Base-by-base conservation (phyloP, 2,113 vertebrate species). In the Aegypius monachus region DNA sequence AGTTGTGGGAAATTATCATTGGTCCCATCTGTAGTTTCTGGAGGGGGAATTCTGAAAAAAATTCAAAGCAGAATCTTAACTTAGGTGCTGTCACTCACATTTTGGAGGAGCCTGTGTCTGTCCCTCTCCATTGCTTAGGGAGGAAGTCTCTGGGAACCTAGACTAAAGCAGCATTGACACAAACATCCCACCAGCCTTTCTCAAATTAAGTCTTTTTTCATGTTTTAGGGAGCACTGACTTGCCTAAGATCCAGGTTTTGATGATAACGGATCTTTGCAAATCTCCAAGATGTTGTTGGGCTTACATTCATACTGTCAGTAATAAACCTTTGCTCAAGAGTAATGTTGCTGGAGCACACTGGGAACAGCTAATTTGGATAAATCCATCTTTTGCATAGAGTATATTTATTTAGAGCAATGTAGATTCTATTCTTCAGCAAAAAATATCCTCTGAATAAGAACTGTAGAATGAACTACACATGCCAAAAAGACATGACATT, bases 401-500 rank as follows among this genome's bases (percentile, higher is more conserved):
- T 34, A n/a, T 71, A 84, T 90, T 95, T 81, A 38, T 81, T 94
- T 53, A 73, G 20, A 50, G 21, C 8, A 83, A 50, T 47, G 23
- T 79, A 42, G 29, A 34, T 79, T 88, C 65, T 92, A 9, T 96
- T 62, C 77, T 77, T 95, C 71, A 82, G 71, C 32, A 82, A 88
- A 92, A 91, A 72, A 56, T 42, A 45, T 21, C 25, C 20, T 36
- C 29, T 65, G 40, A 65, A 85, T 90, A 82, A 74, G 50, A 78
- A 43, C 32, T 67, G 45, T 86, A 68, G 71, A 75, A 79, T 94
- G 65, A 96, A 87, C 42, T 15, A 86, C 56, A 45, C 23, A 10
- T 71, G 16, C 88, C 47, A 71, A 90, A 94, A 73, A 80, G 34
- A 94, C 62, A 42, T 7, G 23, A 67, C 61, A 82, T 91, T 92